Conservation (phyloP, 1,140 invertebrate species). For the Tribolium castaneum region DNA sequence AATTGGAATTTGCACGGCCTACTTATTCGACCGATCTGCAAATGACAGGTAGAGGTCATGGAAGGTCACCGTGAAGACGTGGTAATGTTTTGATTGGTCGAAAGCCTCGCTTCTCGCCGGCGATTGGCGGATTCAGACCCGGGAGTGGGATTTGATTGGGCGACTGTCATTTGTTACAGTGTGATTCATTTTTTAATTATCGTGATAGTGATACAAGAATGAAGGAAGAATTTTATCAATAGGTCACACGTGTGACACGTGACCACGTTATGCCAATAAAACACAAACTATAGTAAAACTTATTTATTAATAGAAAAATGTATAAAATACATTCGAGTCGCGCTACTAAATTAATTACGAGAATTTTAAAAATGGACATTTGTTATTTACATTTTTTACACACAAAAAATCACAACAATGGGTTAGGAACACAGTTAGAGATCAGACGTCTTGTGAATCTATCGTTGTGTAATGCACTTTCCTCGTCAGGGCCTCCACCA, state of each 20-base stretch:
- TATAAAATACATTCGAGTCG: neutral
- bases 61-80: neutral
- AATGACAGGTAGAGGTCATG: constrained; percentile 9
- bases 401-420: neutral
- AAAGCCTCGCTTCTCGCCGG: neutral
- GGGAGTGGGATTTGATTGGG: too few relatives aligned
- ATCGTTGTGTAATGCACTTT: constrained; percentile 82
- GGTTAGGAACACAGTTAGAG: neutral
- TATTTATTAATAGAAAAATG: neutral
- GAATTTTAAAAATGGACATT: neutral
- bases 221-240: neutral
- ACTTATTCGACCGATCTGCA: neutral
- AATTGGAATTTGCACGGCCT: neutral
- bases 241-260: neutral
- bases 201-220: neutral
- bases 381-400: neutral
- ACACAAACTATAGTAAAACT: neutral
- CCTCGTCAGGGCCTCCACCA: constrained; percentile 74
- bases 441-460: constrained; percentile 63
- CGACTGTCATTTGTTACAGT: neutral
- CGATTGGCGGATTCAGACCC: neutral
- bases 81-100: neutral
- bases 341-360: neutral
- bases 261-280: neutral
- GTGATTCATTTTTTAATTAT: neutral